These are phyloP conservation scores for Anorthoa munda DNA, from an alignment of 2,888 invertebrate genomes.

Conservation along the genomic window DNA sequence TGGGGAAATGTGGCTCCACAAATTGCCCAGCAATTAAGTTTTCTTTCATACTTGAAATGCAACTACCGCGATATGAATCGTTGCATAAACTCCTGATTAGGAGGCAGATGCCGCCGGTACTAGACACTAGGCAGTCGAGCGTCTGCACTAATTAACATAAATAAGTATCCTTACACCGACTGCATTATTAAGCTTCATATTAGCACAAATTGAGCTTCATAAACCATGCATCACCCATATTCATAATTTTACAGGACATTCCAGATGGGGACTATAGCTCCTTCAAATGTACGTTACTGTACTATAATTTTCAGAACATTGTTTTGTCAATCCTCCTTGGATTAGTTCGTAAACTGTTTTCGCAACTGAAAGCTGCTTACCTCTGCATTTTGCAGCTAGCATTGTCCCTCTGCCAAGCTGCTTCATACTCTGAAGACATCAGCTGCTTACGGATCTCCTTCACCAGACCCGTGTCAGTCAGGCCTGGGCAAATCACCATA, in stretches of 20 bases:
- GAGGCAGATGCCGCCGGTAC: background rate
- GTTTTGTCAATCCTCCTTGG: no score
- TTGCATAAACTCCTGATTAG: background rate
- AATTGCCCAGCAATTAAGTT: background rate
- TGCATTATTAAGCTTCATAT: constrained; percentile 10
- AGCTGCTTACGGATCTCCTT: constrained; percentile 93
- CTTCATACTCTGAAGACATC: constrained; percentile 93
- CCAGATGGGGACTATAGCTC: background rate
- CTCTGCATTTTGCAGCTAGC: constrained; percentile 92
- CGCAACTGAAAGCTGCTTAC: constrained; percentile 79
- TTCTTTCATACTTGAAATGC: background rate
- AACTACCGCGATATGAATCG: background rate
- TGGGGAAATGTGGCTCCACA: background rate
- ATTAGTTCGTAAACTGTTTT: background rate
- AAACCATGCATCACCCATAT: background rate
- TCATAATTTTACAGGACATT: background rate
- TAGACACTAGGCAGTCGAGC: constrained; percentile 1
- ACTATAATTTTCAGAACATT: no score
- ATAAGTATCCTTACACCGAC: constrained; percentile 11
- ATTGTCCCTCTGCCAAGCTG: constrained; percentile 93
- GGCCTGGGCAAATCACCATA: constrained; percentile 93
- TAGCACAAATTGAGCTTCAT: constrained; percentile 12
- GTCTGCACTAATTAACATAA: constrained; percentile 15
- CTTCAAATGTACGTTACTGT: background rate
- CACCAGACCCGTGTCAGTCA: constrained; percentile 92